Conservation (phyloP, 2,888 invertebrate genomes). For the Drosophila siamana region DNA sequence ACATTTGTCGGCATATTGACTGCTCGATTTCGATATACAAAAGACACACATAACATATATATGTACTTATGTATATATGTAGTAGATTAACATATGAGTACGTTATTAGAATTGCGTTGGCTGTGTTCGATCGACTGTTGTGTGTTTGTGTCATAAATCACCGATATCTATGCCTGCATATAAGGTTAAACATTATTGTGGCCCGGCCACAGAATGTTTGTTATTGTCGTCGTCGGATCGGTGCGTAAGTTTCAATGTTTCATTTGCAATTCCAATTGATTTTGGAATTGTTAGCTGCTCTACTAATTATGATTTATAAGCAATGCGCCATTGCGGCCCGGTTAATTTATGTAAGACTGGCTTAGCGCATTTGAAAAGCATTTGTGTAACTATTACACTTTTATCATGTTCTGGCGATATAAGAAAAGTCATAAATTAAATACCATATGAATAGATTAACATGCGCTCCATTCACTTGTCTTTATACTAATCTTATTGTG, state of each 20-base stretch:
- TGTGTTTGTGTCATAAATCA: slow-evolving; percentile 66
- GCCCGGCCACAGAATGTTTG: slow-evolving; percentile 31
- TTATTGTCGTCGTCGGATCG: slow-evolving; percentile 35
- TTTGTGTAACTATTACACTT: slow-evolving; percentile 49
- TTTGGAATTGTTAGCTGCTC: slow-evolving; percentile 12
- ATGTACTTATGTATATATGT: no score
- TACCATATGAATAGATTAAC: slow-evolving; percentile 23
- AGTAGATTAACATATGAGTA: slow-evolving; percentile 3
- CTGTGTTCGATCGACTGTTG: slow-evolving; percentile 40
- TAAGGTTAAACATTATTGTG: slow-evolving; percentile 59
- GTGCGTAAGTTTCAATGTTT: slow-evolving; percentile 58
- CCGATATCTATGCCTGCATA: slow-evolving; percentile 50
- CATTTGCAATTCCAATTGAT: slow-evolving; percentile 57
- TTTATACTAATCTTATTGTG: slow-evolving; percentile 7
- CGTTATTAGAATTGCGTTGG: slow-evolving; percentile 54
- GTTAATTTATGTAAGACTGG: slow-evolving; percentile 46
- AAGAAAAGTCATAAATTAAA: slow-evolving; percentile 28
- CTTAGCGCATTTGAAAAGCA: slow-evolving; percentile 37
- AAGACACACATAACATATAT: background rate
- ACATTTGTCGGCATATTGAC: slow-evolving; percentile 67
- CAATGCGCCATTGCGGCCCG: slow-evolving; percentile 5
- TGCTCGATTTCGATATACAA: slow-evolving; percentile 51
- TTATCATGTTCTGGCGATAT: slow-evolving; percentile 49
- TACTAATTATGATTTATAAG: slow-evolving; percentile 67
- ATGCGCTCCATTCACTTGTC: slow-evolving; percentile 17